A percentile compares a stretch with the other conserved stretches of the same genome.
phyloP scores from a whole-genome alignment of 2,113 vertebrate genomes.

The Aplodontia rufa region DNA sequence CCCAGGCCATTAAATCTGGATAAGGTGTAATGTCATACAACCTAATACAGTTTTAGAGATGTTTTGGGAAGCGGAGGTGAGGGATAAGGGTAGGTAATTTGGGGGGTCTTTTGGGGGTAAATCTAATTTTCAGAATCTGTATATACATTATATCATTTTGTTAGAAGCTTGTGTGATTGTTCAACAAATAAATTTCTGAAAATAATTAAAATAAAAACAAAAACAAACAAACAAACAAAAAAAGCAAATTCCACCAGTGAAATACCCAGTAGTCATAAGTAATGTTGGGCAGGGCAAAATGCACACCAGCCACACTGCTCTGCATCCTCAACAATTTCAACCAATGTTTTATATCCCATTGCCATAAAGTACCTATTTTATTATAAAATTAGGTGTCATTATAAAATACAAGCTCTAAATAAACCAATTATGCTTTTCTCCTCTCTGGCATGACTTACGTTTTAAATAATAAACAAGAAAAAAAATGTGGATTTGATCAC shows the following conservation, averaged over 20 bases:
- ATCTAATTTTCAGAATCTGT: too few species aligned
- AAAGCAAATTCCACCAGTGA: background rate
- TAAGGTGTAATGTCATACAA: too few species aligned
- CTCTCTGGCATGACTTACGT: constrained; percentile 51
- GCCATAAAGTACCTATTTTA: constrained; percentile 53
- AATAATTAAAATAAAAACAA: too few species aligned
- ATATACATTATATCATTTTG: too few species aligned
- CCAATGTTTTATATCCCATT: constrained; percentile 53
- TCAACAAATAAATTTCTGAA: too few species aligned
- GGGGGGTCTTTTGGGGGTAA: too few species aligned
- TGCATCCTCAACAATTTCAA: constrained; percentile 37
- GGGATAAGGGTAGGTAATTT: too few species aligned
- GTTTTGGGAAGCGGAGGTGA: too few species aligned
- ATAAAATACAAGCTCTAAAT: constrained; percentile 62
- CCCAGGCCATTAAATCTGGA: too few species aligned
- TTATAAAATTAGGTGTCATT: constrained; percentile 62
- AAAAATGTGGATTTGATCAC: constrained; percentile 47
- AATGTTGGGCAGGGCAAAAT: background rate
- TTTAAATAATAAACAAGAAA: constrained; percentile 51
- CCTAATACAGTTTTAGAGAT: too few species aligned
- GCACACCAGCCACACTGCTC: background rate
- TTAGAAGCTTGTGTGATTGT: too few species aligned
- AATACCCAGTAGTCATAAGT: background rate
- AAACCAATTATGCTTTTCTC: constrained; percentile 69
- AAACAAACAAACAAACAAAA: too few species aligned